phyloP scores from a whole-genome alignment of 2,797 vertebrate genomes.

The Danio aesculapii region DNA sequence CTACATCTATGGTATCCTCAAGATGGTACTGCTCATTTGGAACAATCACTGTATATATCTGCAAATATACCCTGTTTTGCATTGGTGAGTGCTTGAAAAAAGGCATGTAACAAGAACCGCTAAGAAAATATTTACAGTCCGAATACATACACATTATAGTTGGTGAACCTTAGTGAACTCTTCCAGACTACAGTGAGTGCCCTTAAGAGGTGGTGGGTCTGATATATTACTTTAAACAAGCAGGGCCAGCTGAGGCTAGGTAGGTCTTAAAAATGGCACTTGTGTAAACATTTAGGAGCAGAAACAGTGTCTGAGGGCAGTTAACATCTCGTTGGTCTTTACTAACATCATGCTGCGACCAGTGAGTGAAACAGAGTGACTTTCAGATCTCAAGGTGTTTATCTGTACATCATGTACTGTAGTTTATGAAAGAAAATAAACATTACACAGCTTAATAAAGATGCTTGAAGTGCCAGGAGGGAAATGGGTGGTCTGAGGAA shows the following conservation, averaged over 20 bases:
- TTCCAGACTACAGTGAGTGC: constrained; percentile 58
- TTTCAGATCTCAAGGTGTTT: constrained; percentile 13
- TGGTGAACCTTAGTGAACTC: constrained; percentile 61
- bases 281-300: constrained; percentile 52
- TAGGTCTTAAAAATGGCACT: constrained; percentile 65
- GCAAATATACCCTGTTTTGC: constrained; percentile 44
- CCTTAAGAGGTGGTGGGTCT: constrained; percentile 71
- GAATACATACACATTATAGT: constrained; percentile 63
- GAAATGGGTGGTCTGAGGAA: background rate
- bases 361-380: constrained; percentile 5
- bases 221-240: constrained; percentile 74
- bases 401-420: background rate
- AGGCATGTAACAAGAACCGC: constrained; percentile 71
- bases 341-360: constrained; percentile 35
- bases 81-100: constrained; percentile 56
- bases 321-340: constrained; percentile 21
- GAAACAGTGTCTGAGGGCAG: constrained; percentile 33
- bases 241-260: constrained; percentile 64
- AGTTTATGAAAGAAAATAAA: constrained; percentile 24
- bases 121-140: constrained; percentile 82
- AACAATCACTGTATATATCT: constrained; percentile 41
- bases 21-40: constrained; percentile 37
- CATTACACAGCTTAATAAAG: constrained; percentile 8
- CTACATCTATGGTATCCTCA: constrained; percentile 29
- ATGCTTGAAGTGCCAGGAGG: background rate